Base-by-base conservation (phyloP, 2,113 vertebrate species). In the Oncorhynchus clarkii region DNA sequence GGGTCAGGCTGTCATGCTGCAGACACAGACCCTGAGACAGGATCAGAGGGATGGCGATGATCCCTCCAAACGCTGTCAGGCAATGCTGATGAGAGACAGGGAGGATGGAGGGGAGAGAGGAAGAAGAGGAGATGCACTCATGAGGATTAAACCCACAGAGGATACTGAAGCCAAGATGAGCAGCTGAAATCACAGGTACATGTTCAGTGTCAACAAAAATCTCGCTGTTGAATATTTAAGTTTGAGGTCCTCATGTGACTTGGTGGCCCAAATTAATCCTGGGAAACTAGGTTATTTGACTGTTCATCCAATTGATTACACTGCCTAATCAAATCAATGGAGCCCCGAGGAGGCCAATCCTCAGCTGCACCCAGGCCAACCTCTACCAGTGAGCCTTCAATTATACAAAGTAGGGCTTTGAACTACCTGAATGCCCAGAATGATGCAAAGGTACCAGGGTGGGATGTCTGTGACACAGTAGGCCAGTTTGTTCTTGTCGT, bases 371-470 rank as follows among this genome's bases (percentile, higher is more conserved):
- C 39, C 39, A 45, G 39, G 39, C 2, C 39, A 12, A 45, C 39
- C 9, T 12, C 39, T 2, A 45, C 9, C 39, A 45, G 9, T 45
- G 39, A 45, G 9, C 39, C 39, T 45, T 14, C n/a, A 48, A 26
- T 14, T 14, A 71, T 7, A 24, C 29, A 70, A 16, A 78, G 24
- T 29, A 65, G 4, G 14, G 51, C 27, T 34, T 22, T 4, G 26
- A 48, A 73, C 45, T 84, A 96, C 96, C 96, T 98, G 98, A 86
- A 96, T 93, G 57, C 97, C 98, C 71, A 99, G 80, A 73, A 99
- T 86, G 88, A 98, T 93, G 88, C 97, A 98, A 66, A 99, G 92
- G 83, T 98, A 94, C 97, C 96, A 99, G 0, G 97, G 96, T 2
- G 97, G 97, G 2, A 90, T 82, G 0, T 98, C 96, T 0, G 94